Evolutionary conservation across 2,888 invertebrate genomes (phyloP), one percentile per base, ranked within the genome.

Genomic region (Lamellibrachia columna): DNA sequence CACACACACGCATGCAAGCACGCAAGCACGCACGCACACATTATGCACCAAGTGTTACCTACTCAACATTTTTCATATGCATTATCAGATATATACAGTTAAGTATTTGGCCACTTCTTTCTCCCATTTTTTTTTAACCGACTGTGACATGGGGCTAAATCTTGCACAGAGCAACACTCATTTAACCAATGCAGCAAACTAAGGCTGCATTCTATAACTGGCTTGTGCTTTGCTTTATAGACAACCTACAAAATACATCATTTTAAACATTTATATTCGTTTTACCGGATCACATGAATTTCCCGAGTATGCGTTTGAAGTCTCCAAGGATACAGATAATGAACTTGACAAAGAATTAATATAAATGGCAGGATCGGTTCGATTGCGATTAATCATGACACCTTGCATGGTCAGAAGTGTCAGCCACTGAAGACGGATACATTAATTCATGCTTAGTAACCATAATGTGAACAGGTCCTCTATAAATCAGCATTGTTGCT

Each of bases 381-480:
- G 75, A 75, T 75, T 75, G 75, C 75, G 22, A 75, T 75, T 75
- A 75, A 75, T 75, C 75, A 75, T n/a, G 22, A 22, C 75, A 75
- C 75, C 75, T 75, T 6, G 75, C 75, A 75, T 75, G 75, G 75
- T 75, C 22, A 75, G 75, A 75, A 75, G 75, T 75, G 75, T 75
- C 75, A 75, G 75, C 15, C 75, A 22, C 75, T 22, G 75, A 15
- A 75, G 75, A 75, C 15, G 75, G 75, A 4, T 22, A 75, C 75
- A 75, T 75, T 75, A 75, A 75, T 75, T 75, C 75, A 75, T 75
- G 75, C 75, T 75, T 75, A 75, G 75, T 75, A 75, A 75, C 75
- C 75, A 75, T 22, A 75, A 75, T 75, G 75, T 75, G 75, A 75
- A 75, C 75, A 75, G 75, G 15, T 4, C 75, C 75, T 4, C 75